phyloP scores from a whole-genome alignment of 2,888 invertebrate genomes.

The Gordius sp. region DNA sequence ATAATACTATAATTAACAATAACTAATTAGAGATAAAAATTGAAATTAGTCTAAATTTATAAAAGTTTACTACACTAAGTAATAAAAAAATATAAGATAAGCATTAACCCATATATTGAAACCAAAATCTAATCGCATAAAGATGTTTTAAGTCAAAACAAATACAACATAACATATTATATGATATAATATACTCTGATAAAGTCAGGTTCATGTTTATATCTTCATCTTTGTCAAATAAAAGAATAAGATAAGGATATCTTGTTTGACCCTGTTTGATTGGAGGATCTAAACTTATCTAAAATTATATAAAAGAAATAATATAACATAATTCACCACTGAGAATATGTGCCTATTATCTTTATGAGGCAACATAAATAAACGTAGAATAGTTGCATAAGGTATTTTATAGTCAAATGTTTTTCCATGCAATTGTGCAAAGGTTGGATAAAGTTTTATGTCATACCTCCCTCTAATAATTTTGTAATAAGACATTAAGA shows the following conservation, averaged over 20 bases:
- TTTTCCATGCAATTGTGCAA: conserved; percentile 77
- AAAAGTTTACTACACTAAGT: too few species aligned
- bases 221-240: conserved; percentile 81
- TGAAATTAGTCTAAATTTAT: too few species aligned
- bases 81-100: neutral
- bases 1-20: too few species aligned
- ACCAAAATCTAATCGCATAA: conserved; percentile 13
- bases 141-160: conserved; percentile 1
- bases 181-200: conserved; percentile 43
- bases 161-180: neutral
- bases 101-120: neutral
- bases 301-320: conserved; percentile 20
- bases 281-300: conserved; percentile 72
- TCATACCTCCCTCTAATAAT: conserved; percentile 63
- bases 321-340: conserved; percentile 39
- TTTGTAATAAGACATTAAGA: conserved; percentile 23
- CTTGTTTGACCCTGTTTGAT: conserved; percentile 97
- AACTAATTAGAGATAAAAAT: too few species aligned
- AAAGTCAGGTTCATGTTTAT: conserved; percentile 64
- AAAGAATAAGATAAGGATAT: conserved; percentile 72
- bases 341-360: conserved; percentile 94
- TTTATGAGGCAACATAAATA: conserved; percentile 80
- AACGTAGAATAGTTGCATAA: conserved; percentile 68
- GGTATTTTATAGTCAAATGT: conserved; percentile 99
- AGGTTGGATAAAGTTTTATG: conserved; percentile 67